phyloP scores from a whole-genome alignment of 2,888 invertebrate species.

The Unio pictorum region DNA sequence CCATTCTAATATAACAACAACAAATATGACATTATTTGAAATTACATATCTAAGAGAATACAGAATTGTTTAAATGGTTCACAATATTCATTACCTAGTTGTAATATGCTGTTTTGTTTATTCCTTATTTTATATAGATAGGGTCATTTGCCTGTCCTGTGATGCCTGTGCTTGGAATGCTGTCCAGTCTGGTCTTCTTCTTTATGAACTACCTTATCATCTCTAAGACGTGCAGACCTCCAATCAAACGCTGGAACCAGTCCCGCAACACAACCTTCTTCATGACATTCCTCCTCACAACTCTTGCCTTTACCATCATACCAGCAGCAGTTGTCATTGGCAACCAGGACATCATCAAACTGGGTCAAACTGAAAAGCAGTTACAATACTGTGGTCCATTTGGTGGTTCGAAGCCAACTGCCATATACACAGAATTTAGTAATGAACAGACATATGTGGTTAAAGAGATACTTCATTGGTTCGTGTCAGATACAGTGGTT shows the following conservation, averaged over 20 bases:
- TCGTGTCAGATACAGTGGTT: conserved; percentile 47
- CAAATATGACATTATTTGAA: too few species aligned
- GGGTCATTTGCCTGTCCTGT: conserved; percentile 57
- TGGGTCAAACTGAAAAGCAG: conserved; percentile 30
- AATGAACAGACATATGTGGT: conserved; percentile 23
- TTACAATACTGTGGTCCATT: conserved; percentile 43
- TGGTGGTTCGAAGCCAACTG: conserved; percentile 38
- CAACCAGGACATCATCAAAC: conserved; percentile 45
- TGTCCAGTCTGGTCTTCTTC: conserved; percentile 48
- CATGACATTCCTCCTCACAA: conserved; percentile 43
- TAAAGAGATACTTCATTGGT: conserved; percentile 21
- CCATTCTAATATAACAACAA: too few species aligned
- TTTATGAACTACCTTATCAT: conserved; percentile 45
- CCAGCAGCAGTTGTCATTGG: conserved; percentile 50
- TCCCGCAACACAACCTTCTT: conserved; percentile 52
- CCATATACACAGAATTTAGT: conserved; percentile 31
- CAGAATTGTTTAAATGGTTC: not conserved
- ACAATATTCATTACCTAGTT: not conserved
- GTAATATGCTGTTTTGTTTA: not conserved
- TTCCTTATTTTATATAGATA: conserved; percentile 33
- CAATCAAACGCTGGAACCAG: conserved; percentile 58
- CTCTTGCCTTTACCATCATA: conserved; percentile 40
- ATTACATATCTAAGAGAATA: not conserved
- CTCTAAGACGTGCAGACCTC: conserved; percentile 48
- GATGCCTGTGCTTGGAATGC: conserved; percentile 48